Base-by-base conservation (phyloP, 2,113 vertebrate species). In the Sminthopsis crassicaudata region DNA sequence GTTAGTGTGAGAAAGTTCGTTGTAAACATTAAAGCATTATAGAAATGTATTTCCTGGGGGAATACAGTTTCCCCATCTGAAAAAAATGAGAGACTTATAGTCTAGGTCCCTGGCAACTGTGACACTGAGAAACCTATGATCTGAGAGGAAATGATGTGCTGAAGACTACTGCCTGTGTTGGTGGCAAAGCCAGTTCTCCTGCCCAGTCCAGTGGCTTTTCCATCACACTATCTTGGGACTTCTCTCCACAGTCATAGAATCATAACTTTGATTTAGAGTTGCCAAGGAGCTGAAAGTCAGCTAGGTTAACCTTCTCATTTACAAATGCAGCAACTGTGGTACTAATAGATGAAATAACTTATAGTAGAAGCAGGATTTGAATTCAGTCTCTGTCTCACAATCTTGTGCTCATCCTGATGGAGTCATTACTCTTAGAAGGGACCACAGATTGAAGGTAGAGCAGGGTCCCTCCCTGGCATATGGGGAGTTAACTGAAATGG, bases 401-500 rank as follows among this genome's bases (percentile, higher is more conserved):
- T 54, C 12, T 92, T 3, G 90, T 92, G 94, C 97, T 92, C 53
- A 93, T 90, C 30, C 48, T 8, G 23, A 8, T 57, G 1, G 9
- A 19, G 16, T 12, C 10, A 22, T 89, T 42, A 42, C n/a, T 84
- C n/a, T 84, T 8, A 42, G 67, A 23, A 2, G n/a, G 67, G 67
- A 19, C 7, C n/a, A 42, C 16, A 42, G 67, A 42, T 42, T 42
- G 6, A 54, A 0, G 0, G 90, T 19, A 11, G 88, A 91, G 50
- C 24, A 9, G 0, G 27, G 36, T 0, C 0, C 9, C 46, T 46
- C 46, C n/a, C 36, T 76, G 53, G 98, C 92, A 96, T 50, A 9
- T 92, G 91, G 19, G 0, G 95, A 92, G 97, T 97, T 98, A 97
- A 97, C 90, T 91, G 84, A 95, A 76, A 91, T 46, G 50, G 95